Evolutionary conservation across 2,797 vertebrate species (phyloP).

Genomic region (Petrocephalus sullivani): DNA sequence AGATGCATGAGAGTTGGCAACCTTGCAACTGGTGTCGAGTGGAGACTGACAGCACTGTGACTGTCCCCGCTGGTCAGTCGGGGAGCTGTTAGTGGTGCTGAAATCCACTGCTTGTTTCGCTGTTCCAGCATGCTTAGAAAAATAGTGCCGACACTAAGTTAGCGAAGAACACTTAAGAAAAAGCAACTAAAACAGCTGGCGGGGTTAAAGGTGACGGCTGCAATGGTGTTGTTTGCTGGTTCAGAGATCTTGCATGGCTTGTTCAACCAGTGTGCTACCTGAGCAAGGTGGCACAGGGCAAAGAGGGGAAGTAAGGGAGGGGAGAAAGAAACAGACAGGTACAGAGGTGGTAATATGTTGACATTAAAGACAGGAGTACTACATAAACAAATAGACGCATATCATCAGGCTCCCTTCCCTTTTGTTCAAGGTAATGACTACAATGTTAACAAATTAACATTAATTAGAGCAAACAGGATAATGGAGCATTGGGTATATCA

Average conservation of each 20-base stretch:
- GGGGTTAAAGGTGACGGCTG: neutral
- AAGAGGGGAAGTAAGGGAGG: neutral
- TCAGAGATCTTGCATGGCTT: neutral
- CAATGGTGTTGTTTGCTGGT: neutral
- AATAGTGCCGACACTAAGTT: neutral
- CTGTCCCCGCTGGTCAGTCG: neutral
- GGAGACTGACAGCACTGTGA: neutral
- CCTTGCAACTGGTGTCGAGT: neutral
- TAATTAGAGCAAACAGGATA: neutral
- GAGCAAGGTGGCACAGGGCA: neutral
- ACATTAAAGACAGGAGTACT: neutral
- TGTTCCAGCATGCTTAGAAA: neutral
- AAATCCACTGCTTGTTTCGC: neutral
- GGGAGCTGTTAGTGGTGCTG: neutral
- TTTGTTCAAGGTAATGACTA: neutral
- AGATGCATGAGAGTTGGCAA: too few species aligned
- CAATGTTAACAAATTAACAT: neutral
- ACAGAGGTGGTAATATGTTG: neutral
- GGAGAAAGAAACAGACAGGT: neutral
- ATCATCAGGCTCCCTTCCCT: neutral
- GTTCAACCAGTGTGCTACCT: neutral
- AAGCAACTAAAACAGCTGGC: neutral
- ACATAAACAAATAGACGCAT: neutral
- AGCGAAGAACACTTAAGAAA: neutral
- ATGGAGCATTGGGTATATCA: neutral